Evolutionary conservation across 2,113 vertebrate genomes (phyloP).

Genomic region (Motacilla alba): DNA sequence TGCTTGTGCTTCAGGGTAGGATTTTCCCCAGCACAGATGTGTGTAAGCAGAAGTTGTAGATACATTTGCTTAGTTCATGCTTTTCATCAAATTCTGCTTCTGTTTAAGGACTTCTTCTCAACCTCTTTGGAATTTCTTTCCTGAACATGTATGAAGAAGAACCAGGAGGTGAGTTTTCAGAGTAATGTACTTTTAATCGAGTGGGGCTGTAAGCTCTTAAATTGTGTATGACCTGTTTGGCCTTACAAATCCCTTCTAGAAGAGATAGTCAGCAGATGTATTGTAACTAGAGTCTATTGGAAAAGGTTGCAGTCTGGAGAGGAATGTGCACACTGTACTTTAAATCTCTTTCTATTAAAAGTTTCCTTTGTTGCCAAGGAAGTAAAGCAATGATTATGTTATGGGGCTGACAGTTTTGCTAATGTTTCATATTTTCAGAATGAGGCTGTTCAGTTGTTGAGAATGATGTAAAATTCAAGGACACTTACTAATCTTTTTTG

Average conservation of each 20-base stretch:
- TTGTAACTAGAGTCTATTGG: slow-evolving; percentile 17
- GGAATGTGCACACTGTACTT: background rate
- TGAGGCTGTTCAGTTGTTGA: background rate
- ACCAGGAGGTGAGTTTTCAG: slow-evolving; percentile 1
- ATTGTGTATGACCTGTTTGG: slow-evolving; percentile 42
- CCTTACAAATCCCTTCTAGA: slow-evolving; percentile 50
- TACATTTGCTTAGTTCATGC: background rate
- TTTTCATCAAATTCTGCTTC: background rate
- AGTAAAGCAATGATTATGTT: background rate
- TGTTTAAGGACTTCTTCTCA: background rate
- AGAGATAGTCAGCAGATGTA: slow-evolving; percentile 35
- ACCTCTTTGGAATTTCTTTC: background rate
- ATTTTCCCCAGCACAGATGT: background rate
- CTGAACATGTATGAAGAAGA: background rate
- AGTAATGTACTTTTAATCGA: slow-evolving; percentile 11
- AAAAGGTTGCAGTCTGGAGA: slow-evolving; percentile 23
- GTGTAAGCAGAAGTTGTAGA: background rate
- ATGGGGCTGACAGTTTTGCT: background rate
- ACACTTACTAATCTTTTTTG: background rate
- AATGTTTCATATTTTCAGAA: background rate
- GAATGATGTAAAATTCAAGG: background rate
- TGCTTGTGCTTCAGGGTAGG: background rate
- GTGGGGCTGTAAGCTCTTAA: slow-evolving; percentile 21
- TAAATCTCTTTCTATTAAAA: slow-evolving; percentile 11
- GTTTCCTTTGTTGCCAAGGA: slow-evolving; percentile 23